Percentiles rank a stretch among this genome's conserved stretches.
Evolutionary conservation across 1,140 invertebrate species (phyloP).

Genomic region (Drosophila oshimai): DNA sequence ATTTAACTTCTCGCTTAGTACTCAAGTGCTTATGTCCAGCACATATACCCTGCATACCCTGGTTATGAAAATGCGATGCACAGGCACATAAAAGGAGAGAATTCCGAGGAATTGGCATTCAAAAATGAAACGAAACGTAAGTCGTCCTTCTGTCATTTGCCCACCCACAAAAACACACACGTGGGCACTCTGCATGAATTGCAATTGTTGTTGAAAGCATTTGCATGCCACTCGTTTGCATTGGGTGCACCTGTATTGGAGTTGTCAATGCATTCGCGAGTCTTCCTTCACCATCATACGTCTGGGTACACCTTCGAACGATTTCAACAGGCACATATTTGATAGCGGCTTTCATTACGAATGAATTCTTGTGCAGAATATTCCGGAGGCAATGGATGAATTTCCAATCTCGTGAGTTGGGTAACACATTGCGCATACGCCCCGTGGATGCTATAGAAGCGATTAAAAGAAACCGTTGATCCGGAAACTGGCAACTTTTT

Average conservation of each 20-base stretch:
- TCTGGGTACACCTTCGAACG: too few species aligned
- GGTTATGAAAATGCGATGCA: too few species aligned
- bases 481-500: neutral
- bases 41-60: too few species aligned
- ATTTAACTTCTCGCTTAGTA: too few species aligned
- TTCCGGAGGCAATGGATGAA: constrained; percentile 25
- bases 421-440: too few species aligned
- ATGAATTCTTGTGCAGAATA: constrained; percentile 29
- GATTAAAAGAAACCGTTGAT: constrained; percentile 55
- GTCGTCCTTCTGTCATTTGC: constrained; percentile 38
- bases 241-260: constrained; percentile 75
- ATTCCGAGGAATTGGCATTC: too few species aligned
- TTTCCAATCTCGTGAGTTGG: constrained; percentile 43
- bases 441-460: constrained; percentile 24
- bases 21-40: too few species aligned
- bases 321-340: constrained; percentile 44
- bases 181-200: constrained; percentile 56
- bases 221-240: constrained; percentile 78
- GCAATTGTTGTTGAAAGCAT: constrained; percentile 81
- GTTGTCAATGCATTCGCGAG: constrained; percentile 58
- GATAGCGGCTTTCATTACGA: constrained; percentile 62
- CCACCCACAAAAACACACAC: too few species aligned
- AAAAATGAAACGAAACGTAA: too few species aligned
- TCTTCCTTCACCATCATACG: too few species aligned
- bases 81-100: too few species aligned